These are phyloP conservation scores for Rhagonycha lutea DNA, from an alignment of 2,888 invertebrate genomes.

Conservation along the genomic window DNA sequence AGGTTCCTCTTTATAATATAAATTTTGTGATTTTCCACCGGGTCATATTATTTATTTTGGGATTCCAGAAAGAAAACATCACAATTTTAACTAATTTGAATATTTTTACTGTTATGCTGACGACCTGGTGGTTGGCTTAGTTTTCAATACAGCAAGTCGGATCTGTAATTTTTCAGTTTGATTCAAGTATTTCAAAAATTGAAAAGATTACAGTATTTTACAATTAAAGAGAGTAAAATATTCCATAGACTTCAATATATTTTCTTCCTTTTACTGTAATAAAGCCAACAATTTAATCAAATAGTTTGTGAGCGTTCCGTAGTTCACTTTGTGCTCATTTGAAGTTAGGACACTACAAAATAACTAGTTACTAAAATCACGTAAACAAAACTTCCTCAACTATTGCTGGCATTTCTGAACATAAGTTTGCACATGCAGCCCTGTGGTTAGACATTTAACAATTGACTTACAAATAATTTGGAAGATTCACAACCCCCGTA, in stretches of 20 bases:
- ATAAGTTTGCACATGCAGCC: not conserved
- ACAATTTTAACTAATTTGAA: too few species aligned
- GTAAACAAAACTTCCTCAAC: not conserved
- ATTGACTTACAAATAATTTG: not conserved
- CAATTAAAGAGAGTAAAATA: not conserved
- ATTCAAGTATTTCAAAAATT: too few species aligned
- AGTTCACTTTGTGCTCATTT: not conserved
- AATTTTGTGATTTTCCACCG: not conserved
- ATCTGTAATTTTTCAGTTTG: too few species aligned
- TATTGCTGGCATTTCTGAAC: not conserved
- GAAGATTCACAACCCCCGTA: not conserved
- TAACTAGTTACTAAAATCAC: not conserved
- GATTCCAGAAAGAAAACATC: too few species aligned
- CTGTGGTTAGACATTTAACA: not conserved
- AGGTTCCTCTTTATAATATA: not conserved
- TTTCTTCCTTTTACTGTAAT: not conserved
- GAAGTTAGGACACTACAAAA: not conserved
- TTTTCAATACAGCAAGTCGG: too few species aligned
- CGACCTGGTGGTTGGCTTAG: too few species aligned
- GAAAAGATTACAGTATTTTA: too few species aligned
- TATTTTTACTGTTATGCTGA: too few species aligned
- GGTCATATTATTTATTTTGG: too few species aligned
- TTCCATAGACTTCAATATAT: not conserved
- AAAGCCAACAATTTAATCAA: not conserved
- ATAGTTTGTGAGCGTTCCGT: not conserved